phyloP scores from a whole-genome alignment of 2,888 invertebrate genomes.

The Argyra leucocephala region DNA sequence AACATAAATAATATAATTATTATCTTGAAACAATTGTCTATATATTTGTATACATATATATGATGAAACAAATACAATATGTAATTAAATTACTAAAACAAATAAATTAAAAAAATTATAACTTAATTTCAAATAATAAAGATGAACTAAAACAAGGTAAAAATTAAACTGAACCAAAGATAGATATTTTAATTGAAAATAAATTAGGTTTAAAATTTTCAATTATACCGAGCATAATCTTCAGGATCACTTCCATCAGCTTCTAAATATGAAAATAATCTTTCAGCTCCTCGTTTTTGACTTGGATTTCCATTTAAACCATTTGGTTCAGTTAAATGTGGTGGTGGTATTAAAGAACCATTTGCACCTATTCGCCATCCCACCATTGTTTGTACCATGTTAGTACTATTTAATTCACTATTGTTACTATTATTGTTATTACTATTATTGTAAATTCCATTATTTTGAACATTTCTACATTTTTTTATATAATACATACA shows the following conservation, averaged over 20 bases:
- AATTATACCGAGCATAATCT: conserved; percentile 43
- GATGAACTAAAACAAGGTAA: no score
- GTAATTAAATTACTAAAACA: no score
- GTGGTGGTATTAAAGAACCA: conserved; percentile 42
- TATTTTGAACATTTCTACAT: conserved; percentile 30
- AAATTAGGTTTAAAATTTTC: conserved; percentile 22
- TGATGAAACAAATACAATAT: no score
- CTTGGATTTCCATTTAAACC: conserved; percentile 35
- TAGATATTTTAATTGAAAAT: conserved; percentile 11
- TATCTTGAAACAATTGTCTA: no score
- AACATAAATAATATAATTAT: no score
- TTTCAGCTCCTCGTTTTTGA: conserved; percentile 54
- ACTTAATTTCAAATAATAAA: no score
- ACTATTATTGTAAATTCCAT: conserved; percentile 33
- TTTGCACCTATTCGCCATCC: conserved; percentile 43
- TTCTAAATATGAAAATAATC: conserved; percentile 64
- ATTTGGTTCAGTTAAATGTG: conserved; percentile 31
- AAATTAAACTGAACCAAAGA: conserved; percentile 29
- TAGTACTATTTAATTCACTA: conserved; percentile 34
- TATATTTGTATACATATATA: no score
- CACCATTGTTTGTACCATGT: conserved; percentile 37
- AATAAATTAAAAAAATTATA: no score
- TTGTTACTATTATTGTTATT: conserved; percentile 34
- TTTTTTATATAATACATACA: no score
- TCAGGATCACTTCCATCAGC: conserved; percentile 61